Evolutionary conservation across 2,113 vertebrate species (phyloP).

Genomic region (Apeltes quadracus): DNA sequence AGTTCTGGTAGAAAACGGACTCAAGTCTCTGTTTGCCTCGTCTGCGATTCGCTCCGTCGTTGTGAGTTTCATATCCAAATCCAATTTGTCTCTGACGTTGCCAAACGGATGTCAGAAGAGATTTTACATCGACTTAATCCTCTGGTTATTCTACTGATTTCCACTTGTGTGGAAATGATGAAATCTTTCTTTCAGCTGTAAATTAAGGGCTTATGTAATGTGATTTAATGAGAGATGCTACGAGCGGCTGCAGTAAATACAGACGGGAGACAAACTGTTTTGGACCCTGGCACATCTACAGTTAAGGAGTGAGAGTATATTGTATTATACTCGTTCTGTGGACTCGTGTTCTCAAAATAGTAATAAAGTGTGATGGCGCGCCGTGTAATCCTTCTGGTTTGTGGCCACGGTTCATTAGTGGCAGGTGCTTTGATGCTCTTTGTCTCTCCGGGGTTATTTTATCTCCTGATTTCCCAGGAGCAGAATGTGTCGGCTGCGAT

Average conservation of each 20-base stretch:
- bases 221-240: conserved; percentile 34
- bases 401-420: conserved; percentile 29
- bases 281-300: conserved; percentile 27
- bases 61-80: conserved; percentile 80
- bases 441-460: conserved; percentile 46
- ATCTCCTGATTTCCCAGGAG: conserved; percentile 79
- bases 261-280: conserved; percentile 22
- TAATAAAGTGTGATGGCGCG: conserved; percentile 22
- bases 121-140: neutral
- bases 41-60: conserved; percentile 74
- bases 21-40: conserved; percentile 79
- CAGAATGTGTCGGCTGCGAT: conserved; percentile 80
- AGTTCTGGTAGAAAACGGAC: conserved; percentile 84
- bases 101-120: neutral
- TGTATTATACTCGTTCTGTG: conserved; percentile 1
- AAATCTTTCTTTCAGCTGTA: conserved; percentile 30
- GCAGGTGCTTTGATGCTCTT: conserved; percentile 18
- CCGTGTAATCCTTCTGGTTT: conserved; percentile 44
- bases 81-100: neutral
- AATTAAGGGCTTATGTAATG: conserved; percentile 29
- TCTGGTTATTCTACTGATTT: neutral
- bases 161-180: conserved; percentile 23
- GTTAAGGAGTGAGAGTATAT: conserved; percentile 22
- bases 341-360: conserved; percentile 38
- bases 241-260: conserved; percentile 15